phyloP scores from a whole-genome alignment of 2,888 invertebrate species.

The Drosophila kambysellisi region DNA sequence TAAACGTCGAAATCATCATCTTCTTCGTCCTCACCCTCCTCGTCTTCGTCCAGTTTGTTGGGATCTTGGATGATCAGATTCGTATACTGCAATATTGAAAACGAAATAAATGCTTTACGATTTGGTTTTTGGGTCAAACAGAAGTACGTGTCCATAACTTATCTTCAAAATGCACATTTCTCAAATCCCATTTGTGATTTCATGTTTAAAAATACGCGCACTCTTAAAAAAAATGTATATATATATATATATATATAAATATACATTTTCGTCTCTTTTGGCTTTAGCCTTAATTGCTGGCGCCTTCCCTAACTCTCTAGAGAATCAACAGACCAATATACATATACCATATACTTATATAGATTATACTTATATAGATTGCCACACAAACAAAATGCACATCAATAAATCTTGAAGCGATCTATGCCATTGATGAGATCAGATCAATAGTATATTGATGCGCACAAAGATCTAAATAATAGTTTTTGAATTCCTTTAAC shows the following conservation, averaged over 20 bases:
- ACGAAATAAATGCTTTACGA: constrained; percentile 7
- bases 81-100: constrained; percentile 70
- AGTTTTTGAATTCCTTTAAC: constrained; percentile 16
- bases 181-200: constrained; percentile 52
- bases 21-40: constrained; percentile 27
- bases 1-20: constrained; percentile 33
- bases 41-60: constrained; percentile 55
- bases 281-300: constrained; percentile 69
- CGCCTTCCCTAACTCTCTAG: constrained; percentile 59
- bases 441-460: constrained; percentile 60
- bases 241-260: neutral
- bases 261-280: constrained; percentile 55
- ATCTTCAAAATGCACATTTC: constrained; percentile 35
- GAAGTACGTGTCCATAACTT: constrained; percentile 61
- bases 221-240: constrained; percentile 41
- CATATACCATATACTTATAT: constrained; percentile 1
- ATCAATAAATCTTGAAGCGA: constrained; percentile 53
- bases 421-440: constrained; percentile 76
- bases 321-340: constrained; percentile 20
- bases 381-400: constrained; percentile 31
- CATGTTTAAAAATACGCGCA: constrained; percentile 69
- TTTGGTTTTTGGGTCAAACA: constrained; percentile 60
- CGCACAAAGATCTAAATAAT: constrained; percentile 23
- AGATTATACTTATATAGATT: constrained; percentile 17
- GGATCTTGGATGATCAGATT: constrained; percentile 79